Percentiles rank a stretch among this genome's conserved stretches.
Evolutionary conservation across 2,797 vertebrate species (phyloP).

Genomic region (Allobates femoralis): DNA sequence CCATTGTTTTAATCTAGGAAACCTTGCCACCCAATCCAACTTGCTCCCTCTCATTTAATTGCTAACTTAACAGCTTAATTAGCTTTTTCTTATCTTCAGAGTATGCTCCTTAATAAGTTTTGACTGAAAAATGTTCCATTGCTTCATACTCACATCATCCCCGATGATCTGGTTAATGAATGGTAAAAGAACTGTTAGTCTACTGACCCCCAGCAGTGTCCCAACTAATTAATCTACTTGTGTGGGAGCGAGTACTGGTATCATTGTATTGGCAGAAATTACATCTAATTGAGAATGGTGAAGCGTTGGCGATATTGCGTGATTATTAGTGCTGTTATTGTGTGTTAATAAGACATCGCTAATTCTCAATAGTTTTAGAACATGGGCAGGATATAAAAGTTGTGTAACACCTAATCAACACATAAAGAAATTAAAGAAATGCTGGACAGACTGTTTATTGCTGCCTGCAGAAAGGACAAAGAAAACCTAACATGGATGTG

Average conservation of each 20-base stretch:
- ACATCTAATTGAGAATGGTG: constrained; percentile 16
- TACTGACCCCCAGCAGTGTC: constrained; percentile 20
- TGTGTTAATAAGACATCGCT: constrained; percentile 20
- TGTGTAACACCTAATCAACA: constrained; percentile 50
- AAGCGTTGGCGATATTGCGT: constrained; percentile 13
- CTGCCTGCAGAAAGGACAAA: not conserved
- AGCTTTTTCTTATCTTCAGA: constrained; percentile 59
- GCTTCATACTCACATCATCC: constrained; percentile 38
- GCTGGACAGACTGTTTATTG: constrained; percentile 16
- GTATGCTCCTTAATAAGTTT: constrained; percentile 59
- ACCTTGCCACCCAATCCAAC: constrained; percentile 34
- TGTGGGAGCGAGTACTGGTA: constrained; percentile 6
- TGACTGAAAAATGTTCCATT: constrained; percentile 53
- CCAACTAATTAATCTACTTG: constrained; percentile 56
- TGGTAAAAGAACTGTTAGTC: constrained; percentile 45
- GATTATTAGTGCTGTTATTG: constrained; percentile 20
- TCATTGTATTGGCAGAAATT: constrained; percentile 32
- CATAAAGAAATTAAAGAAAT: constrained; percentile 28
- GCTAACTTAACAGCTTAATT: constrained; percentile 59
- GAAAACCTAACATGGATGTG: not conserved
- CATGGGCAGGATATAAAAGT: not conserved
- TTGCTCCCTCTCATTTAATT: constrained; percentile 57
- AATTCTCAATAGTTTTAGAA: not conserved
- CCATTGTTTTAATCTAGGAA: constrained; percentile 53
- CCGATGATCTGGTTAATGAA: constrained; percentile 58